Evolutionary conservation across 2,888 invertebrate genomes (phyloP).

Genomic region (Aspidiotus destructor): DNA sequence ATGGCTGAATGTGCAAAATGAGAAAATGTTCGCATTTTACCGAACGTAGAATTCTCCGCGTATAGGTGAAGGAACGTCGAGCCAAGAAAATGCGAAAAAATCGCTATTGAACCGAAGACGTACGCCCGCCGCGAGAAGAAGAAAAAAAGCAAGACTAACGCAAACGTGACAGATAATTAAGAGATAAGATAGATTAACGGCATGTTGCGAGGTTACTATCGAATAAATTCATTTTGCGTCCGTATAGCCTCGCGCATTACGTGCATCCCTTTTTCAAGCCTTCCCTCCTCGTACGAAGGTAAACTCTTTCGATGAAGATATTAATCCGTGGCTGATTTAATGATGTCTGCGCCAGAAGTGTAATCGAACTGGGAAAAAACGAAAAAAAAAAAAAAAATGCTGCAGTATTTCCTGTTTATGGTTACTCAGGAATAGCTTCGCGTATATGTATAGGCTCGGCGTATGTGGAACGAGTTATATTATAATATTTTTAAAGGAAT

Average conservation of each 20-base stretch:
- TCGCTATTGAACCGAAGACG: background rate
- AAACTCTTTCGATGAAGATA: background rate
- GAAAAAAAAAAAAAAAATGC: too few species aligned
- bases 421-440: too few species aligned
- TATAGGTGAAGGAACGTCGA: background rate
- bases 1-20: background rate
- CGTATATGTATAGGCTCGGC: too few species aligned
- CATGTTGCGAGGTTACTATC: conserved; percentile 12
- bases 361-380: too few species aligned
- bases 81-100: conserved; percentile 1
- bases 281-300: background rate
- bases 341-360: background rate
- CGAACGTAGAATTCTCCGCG: background rate
- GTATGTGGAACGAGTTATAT: too few species aligned
- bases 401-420: too few species aligned
- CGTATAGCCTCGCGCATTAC: background rate
- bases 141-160: conserved; percentile 5
- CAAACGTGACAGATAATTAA: conserved; percentile 17
- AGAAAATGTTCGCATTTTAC: background rate
- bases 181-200: conserved; percentile 19
- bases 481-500: too few species aligned
- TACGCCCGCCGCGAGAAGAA: background rate
- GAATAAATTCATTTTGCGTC: conserved; percentile 11
- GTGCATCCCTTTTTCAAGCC: background rate
- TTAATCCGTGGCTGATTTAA: background rate